These are phyloP conservation scores for Elachura formosa DNA, from an alignment of 2,113 vertebrate genomes.

Conservation along the genomic window DNA sequence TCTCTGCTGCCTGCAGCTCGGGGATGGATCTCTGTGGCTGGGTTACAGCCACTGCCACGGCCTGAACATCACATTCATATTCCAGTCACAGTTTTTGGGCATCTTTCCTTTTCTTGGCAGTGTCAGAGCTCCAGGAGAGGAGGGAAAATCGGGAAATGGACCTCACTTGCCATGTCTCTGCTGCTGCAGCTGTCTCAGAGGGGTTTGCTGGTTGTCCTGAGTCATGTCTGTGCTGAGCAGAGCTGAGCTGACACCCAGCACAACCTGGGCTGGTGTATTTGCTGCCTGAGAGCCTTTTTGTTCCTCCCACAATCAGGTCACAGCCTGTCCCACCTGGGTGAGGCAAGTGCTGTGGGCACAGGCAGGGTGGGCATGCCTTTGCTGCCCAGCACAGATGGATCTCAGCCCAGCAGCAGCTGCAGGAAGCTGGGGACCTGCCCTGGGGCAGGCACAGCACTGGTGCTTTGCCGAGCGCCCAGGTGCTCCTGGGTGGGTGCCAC, in stretches of 20 bases:
- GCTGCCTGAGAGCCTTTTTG: not conserved
- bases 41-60: not conserved
- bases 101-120: not conserved
- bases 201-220: not conserved
- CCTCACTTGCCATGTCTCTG: not conserved
- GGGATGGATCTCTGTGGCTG: not conserved
- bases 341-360: not conserved
- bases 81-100: slow-evolving; percentile 1
- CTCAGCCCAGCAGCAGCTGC: not conserved
- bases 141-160: not conserved
- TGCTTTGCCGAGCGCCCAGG: accelerated
- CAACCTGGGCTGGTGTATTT: not conserved
- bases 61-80: slow-evolving; percentile 8
- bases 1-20: not conserved
- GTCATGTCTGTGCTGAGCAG: not conserved
- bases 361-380: not conserved
- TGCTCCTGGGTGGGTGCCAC: not conserved
- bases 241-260: not conserved
- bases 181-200: not conserved
- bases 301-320: not conserved
- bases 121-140: slow-evolving; percentile 16
- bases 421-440: not conserved
- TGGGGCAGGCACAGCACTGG: not conserved
- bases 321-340: not conserved
- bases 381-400: not conserved